Evolutionary conservation across 2,797 vertebrate genomes (phyloP), one percentile per base, ranked within the genome.

Genomic region (Microchirus variegatus): DNA sequence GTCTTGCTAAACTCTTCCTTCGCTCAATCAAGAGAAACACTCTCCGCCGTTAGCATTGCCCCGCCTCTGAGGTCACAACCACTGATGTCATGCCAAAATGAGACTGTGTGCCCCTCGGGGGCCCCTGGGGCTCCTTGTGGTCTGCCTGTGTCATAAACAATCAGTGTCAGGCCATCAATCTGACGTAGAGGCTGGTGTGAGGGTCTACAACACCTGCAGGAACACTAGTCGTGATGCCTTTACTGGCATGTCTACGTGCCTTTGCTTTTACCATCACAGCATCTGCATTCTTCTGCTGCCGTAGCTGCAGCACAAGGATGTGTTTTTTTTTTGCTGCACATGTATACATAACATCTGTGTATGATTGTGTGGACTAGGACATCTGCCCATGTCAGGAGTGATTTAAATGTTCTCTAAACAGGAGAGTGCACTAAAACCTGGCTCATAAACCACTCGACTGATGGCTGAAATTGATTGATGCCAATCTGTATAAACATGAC

Each of bases 141-240:
- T 83, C 67, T 66, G 63, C 38, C 64, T 56, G 8, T 77, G 85
- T 87, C 89, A 83, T 52, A 48, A 67, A 46, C 4, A 14, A 89
- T 90, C 74, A 83, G 69, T 74, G 58, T 78, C 72, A 67, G 72
- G 56, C 45, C 51, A 59, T 79, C 73, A 58, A 53, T 65, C 67
- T 40, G 70, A 76, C 69, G 60, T 67, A 74, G 48, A 43, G 49
- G 52, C 53, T 7, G 51, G 63, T 10, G 10, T 57, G 58, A 74
- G 62, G 70, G 65, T 54, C 59, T 8, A 31, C 75, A 81, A 70
- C 82, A 89, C 87, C 85, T 87, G 86, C 84, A 90, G 89, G 77
- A 83, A 38, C 72, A 70, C 81, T 73, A n/a, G 75, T 45, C 79
- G 87, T 61, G 62, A 80, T 53, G 75, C 72, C 71, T 52, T 64